Evolutionary conservation across 2,113 vertebrate genomes (phyloP).

Genomic region (Toxotes chatareus): DNA sequence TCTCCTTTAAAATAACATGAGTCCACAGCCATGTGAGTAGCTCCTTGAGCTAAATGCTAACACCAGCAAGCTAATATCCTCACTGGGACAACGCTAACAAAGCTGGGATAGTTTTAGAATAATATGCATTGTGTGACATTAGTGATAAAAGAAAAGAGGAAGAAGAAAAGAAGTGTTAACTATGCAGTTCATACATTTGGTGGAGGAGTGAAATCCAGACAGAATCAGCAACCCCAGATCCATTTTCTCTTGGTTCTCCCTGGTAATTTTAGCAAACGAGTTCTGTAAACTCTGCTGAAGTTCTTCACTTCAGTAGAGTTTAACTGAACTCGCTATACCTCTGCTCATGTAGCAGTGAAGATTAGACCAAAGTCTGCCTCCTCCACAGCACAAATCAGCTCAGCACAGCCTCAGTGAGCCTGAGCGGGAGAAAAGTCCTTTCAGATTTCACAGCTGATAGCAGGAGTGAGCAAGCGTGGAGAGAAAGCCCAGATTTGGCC

Average conservation of each 20-base stretch:
- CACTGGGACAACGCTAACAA: neutral
- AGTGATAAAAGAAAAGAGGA: neutral
- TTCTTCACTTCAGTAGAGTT: slow-evolving; percentile 33
- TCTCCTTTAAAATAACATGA: too few relatives aligned
- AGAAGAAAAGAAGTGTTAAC: too few relatives aligned
- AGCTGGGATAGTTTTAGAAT: too few relatives aligned
- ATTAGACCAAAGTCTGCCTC: slow-evolving; percentile 49
- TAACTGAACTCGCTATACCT: slow-evolving; percentile 23
- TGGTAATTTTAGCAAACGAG: neutral
- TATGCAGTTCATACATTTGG: neutral
- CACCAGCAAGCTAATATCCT: neutral
- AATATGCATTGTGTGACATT: neutral
- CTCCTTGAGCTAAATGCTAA: neutral
- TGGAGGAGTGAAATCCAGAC: neutral
- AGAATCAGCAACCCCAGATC: neutral
- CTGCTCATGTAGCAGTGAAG: slow-evolving; percentile 49
- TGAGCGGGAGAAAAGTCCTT: slow-evolving; percentile 41
- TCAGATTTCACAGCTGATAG: slow-evolving; percentile 72
- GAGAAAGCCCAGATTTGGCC: slow-evolving; percentile 35
- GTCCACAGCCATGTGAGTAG: neutral
- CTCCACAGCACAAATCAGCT: slow-evolving; percentile 52
- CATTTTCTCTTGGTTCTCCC: neutral
- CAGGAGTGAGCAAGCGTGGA: slow-evolving; percentile 48
- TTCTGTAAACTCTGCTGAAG: neutral
- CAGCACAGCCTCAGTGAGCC: slow-evolving; percentile 36